Conservation (phyloP, 2,888 invertebrate genomes). For the Cephonodes hylas region DNA sequence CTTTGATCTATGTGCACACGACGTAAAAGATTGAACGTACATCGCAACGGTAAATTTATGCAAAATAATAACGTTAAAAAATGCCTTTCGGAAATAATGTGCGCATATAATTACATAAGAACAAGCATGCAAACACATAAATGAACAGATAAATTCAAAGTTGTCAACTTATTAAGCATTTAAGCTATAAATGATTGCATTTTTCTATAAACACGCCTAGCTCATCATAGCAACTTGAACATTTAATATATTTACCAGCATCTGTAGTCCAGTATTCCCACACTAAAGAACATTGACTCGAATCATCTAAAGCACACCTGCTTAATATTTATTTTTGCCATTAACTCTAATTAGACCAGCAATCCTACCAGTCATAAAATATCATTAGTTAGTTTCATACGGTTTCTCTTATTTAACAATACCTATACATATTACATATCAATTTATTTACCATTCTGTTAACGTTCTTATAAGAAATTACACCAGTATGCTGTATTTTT, state of each 20-base stretch:
- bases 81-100: conserved; percentile 11
- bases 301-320: neutral
- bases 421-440: neutral
- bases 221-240: neutral
- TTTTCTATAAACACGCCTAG: neutral
- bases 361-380: neutral
- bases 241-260: neutral
- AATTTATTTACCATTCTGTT: neutral
- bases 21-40: conserved; percentile 23
- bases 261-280: neutral
- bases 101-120: neutral
- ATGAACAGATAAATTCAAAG: neutral
- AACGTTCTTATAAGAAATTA: neutral
- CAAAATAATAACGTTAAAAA: neutral
- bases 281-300: neutral
- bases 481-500: neutral
- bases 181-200: neutral
- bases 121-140: neutral
- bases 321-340: conserved; percentile 7
- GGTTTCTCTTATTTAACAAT: neutral
- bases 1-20: conserved; percentile 45
- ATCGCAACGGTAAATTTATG: neutral
- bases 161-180: neutral
- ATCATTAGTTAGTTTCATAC: neutral
- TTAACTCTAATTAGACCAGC: neutral